A percentile compares a stretch with the other conserved stretches of the same genome.
Evolutionary conservation across 2,797 vertebrate genomes (phyloP).

Genomic region (Serranus cabrilla): DNA sequence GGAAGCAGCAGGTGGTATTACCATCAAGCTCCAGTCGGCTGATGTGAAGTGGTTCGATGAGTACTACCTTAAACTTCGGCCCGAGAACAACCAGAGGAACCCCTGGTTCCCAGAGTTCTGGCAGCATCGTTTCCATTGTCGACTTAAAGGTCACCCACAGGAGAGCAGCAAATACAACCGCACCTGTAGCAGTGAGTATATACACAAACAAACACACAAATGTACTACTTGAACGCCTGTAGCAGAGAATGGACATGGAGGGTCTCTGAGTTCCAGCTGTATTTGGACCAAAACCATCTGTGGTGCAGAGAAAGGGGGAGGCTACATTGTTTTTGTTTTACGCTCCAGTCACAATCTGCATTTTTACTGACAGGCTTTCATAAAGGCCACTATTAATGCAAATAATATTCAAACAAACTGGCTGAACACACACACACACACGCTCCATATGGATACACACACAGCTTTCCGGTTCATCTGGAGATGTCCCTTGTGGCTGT

Average conservation of each 20-base stretch:
- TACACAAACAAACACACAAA: constrained; percentile 1
- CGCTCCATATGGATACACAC: constrained; percentile 21
- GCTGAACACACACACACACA: constrained; percentile 27
- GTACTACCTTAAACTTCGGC: constrained; percentile 95
- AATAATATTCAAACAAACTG: constrained; percentile 48
- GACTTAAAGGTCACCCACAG: constrained; percentile 92
- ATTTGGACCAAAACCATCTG: constrained; percentile 12
- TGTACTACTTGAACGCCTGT: not conserved
- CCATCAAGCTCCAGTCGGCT: constrained; percentile 98
- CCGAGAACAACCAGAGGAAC: constrained; percentile 94
- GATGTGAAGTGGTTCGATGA: constrained; percentile 99
- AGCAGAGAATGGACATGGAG: not conserved
- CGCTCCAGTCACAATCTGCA: constrained; percentile 30
- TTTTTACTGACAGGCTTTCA: constrained; percentile 50
- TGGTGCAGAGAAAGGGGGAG: not conserved
- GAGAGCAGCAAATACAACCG: constrained; percentile 95
- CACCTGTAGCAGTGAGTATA: constrained; percentile 94
- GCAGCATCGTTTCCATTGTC: constrained; percentile 98
- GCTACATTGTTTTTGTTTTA: constrained; percentile 36
- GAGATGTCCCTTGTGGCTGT: constrained; percentile 39
- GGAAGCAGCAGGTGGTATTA: constrained; percentile 96
- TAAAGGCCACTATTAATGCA: constrained; percentile 38
- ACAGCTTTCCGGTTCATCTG: constrained; percentile 48
- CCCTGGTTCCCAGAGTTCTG: constrained; percentile 99
- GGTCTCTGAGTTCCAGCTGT: constrained; percentile 8